Percentiles rank a stretch among this genome's conserved stretches.
Conservation (phyloP, 1,140 invertebrate species). For the Mya arenaria region DNA sequence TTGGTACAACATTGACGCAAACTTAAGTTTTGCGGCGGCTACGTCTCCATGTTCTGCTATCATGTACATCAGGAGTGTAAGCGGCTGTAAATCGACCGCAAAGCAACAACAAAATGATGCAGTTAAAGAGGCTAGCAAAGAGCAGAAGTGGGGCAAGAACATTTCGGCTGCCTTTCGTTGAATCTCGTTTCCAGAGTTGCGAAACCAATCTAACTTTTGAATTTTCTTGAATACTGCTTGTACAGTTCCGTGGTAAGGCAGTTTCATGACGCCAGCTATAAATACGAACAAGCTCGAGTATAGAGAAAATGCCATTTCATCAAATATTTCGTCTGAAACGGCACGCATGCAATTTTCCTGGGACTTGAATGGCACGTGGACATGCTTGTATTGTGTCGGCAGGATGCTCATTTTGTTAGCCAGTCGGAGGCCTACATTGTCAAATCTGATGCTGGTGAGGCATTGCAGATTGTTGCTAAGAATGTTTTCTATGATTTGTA, state of each 20-base stretch:
- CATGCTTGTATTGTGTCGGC: neutral
- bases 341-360: neutral
- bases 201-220: neutral
- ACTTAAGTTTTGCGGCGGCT: neutral
- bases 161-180: neutral
- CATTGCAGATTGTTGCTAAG: neutral
- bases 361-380: neutral
- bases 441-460: neutral
- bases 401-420: neutral
- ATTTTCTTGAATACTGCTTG: no score
- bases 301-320: no score
- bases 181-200: neutral
- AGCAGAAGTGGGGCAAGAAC: neutral
- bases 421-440: no score
- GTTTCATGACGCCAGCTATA: no score
- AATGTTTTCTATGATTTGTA: neutral
- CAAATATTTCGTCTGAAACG: neutral
- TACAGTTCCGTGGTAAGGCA: no score
- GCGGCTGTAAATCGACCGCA: neutral
- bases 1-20: neutral
- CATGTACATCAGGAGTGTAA: neutral
- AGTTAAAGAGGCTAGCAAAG: neutral
- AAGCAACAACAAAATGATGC: neutral
- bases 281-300: no score
- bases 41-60: neutral